Evolutionary conservation across 2,888 invertebrate genomes (phyloP), one percentile per base, ranked within the genome.

Genomic region (Andrena haemorrhoa): DNA sequence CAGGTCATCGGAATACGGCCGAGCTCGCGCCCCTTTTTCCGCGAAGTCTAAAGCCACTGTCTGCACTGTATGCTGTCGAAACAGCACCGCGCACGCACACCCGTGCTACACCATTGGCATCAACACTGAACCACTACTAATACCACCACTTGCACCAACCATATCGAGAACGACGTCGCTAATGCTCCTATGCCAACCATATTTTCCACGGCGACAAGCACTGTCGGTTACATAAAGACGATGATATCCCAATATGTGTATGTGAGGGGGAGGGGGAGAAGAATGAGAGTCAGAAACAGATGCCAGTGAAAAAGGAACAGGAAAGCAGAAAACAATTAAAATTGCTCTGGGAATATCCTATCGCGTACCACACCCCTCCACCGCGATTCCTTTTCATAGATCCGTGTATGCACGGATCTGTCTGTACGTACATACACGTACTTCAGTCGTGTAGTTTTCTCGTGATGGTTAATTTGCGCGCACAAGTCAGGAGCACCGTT

Each of bases 21-120:
- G 86, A 88, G 84, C 86, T 88, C 86, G 70, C 83, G 86, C 80
- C 88, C 80, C 79, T 87, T 84, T 84, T 85, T 87, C 88, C 86
- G 88, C 86, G 89, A 83, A 87, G 79, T 89, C 87, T 83, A 88
- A 85, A 87, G 86, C 86, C 84, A 89, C 87, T 86, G 88, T 85
- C 83, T 83, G 85, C 86, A 87, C 85, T 85, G 85, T 85, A 77
- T 75, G 83, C 83, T 82, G 88, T 87, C 66, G 81, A 82, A 75
- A 80, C 79, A 87, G 86, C 81, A 83, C 82, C 82, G 83, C 82
- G 77, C 83, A 79, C 89, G 85, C 88, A 84, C 89, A 86, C 84
- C 80, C 87, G 87, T 86, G 85, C 88, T 87, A 88, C 82, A 89
- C 88, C 87, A 88, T 83, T 83, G 84, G 68, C 84, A 84, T 79